phyloP scores from a whole-genome alignment of 2,797 vertebrate species.

The Sylvia borin region DNA sequence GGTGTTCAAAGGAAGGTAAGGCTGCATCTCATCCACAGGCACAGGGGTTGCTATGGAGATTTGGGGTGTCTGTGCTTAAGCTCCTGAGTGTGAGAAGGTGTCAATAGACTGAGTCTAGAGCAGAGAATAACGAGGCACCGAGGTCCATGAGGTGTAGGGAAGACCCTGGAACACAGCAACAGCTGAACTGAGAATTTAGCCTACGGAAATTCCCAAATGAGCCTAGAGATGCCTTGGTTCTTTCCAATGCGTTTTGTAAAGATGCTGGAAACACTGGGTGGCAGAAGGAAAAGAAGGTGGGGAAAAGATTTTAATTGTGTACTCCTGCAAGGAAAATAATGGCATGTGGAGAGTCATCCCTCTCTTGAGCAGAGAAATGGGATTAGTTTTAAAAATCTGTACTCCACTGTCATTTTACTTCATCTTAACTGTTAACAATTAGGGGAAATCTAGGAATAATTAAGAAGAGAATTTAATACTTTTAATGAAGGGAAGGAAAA shows the following conservation, averaged over 20 bases:
- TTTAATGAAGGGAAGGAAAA: not conserved
- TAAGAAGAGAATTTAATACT: not conserved
- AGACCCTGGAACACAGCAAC: not conserved
- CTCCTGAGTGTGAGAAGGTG: conserved; percentile 65
- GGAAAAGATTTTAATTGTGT: not conserved
- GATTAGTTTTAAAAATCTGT: not conserved
- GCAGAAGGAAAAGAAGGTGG: not conserved
- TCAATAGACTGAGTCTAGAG: conserved; percentile 24
- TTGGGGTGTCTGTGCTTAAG: conserved; percentile 39
- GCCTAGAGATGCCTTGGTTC: not conserved
- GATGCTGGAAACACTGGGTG: not conserved
- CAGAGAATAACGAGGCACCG: conserved; percentile 16
- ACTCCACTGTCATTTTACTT: not conserved
- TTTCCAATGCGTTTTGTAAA: conserved; percentile 1
- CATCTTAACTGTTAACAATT: not conserved
- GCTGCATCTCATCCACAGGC: conserved; percentile 42
- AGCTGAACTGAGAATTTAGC: conserved; percentile 16
- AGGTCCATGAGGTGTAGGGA: not conserved
- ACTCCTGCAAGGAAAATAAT: not conserved
- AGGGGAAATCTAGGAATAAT: not conserved
- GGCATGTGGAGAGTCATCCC: not conserved
- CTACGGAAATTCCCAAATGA: not conserved
- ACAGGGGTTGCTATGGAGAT: conserved; percentile 73
- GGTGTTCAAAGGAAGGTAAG: conserved; percentile 17
- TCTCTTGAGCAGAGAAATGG: not conserved